Evolutionary conservation across 2,797 vertebrate species (phyloP).

Genomic region (Hydrolagus colliei): DNA sequence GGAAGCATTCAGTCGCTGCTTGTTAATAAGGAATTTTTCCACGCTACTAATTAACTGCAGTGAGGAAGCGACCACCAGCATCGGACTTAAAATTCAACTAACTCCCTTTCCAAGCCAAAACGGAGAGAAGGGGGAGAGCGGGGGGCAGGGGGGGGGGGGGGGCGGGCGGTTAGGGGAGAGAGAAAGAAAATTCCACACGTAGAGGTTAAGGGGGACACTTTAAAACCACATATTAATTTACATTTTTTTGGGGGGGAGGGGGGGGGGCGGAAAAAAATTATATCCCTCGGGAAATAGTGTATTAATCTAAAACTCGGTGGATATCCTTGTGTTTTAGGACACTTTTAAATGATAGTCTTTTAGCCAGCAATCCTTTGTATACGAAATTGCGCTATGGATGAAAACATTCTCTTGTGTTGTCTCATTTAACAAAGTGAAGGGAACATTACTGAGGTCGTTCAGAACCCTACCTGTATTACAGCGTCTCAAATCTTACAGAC

Average conservation of each 20-base stretch:
- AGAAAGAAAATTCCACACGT: conserved; percentile 31
- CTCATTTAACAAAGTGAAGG: background rate
- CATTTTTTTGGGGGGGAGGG: no score
- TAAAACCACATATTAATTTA: no score
- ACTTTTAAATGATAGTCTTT: background rate
- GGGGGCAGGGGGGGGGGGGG: no score
- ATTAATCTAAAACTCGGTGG: no score
- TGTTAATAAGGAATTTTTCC: conserved; percentile 62
- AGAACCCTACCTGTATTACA: background rate
- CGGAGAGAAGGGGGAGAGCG: no score
- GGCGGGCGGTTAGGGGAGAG: no score
- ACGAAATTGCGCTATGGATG: background rate
- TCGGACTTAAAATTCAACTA: conserved; percentile 43
- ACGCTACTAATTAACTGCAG: conserved; percentile 74
- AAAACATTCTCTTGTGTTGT: no score
- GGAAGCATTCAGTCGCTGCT: conserved; percentile 49
- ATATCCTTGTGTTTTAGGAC: background rate
- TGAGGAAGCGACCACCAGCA: conserved; percentile 66
- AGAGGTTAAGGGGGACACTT: background rate
- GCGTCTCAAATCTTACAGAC: background rate
- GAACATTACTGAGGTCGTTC: background rate
- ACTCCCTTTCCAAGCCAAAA: conserved; percentile 24
- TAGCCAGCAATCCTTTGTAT: background rate
- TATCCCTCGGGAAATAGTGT: no score
- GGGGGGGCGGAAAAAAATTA: no score